phyloP scores from a whole-genome alignment of 2,888 invertebrate genomes.

The Quadroppia sp. region DNA sequence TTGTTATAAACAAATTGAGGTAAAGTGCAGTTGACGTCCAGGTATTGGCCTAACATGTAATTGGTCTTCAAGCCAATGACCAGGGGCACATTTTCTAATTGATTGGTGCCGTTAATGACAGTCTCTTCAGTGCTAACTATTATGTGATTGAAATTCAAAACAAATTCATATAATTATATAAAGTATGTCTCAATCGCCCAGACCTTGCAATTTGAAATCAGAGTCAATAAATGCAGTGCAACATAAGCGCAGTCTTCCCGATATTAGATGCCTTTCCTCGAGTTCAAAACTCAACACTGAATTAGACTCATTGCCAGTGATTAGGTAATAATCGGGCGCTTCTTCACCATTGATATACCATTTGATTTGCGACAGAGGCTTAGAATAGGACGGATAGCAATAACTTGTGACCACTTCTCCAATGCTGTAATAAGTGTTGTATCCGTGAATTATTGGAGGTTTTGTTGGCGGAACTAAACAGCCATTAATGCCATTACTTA shows the following conservation, averaged over 20 bases:
- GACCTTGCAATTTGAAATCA: conserved; percentile 6
- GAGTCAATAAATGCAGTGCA: conserved; percentile 31
- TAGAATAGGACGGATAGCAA: conserved; percentile 3
- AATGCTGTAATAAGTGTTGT: conserved; percentile 24
- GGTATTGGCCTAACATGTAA: conserved; percentile 29
- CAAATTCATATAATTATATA: background rate
- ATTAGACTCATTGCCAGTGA: conserved; percentile 4
- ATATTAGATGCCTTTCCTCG: background rate
- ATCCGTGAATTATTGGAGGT: conserved; percentile 32
- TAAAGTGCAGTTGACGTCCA: conserved; percentile 34
- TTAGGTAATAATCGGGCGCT: conserved; percentile 12
- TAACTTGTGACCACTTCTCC: conserved; percentile 30
- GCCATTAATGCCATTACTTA: conserved; percentile 13
- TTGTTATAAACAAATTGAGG: background rate
- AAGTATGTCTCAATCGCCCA: background rate
- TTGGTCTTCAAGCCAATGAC: conserved; percentile 30
- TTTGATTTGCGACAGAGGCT: conserved; percentile 6
- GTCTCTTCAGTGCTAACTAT: conserved; percentile 4
- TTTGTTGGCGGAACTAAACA: conserved; percentile 36
- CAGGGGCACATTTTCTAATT: conserved; percentile 15
- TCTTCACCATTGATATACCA: conserved; percentile 40
- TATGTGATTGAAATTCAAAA: conserved; percentile 1
- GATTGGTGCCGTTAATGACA: conserved; percentile 9
- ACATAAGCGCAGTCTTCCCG: background rate
- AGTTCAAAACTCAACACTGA: conserved; percentile 17